Evolutionary conservation across 1,140 invertebrate species (phyloP), one percentile per base, ranked within the genome.

Genomic region (Uloborus diversus): DNA sequence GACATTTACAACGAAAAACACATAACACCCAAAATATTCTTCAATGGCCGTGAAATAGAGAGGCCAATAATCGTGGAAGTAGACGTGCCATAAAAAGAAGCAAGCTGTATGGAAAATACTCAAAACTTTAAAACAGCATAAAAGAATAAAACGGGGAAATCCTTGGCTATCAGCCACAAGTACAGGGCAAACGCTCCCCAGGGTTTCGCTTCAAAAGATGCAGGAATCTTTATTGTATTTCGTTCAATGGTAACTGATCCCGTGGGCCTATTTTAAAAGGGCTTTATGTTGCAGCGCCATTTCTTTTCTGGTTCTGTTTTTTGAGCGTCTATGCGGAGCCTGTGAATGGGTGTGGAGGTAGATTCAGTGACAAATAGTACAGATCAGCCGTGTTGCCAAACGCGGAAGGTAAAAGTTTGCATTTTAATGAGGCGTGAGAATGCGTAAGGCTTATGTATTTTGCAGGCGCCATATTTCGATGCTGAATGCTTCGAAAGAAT

Each of bases 61-160:
- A 37, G 57, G 32, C 53, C 51, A 30, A 37, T 73, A 61, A 69
- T 69, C 66, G 70, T 27, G n/a, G n/a, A n/a, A n/a, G n/a, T 30
- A 14, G 73, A 65, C 73, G 66, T 35, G 73, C 61, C 32, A 27
- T 78, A 78, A 66, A 78, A 57, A 70, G 47, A 61, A 23, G 27
- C 25, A 27, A 42, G 37, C 30, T 64, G 28, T 64, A 64, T 78
- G 73, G 66, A 78, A 78, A 78, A 78, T 78, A 65, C 73, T 57
- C 73, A 56, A 65, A 78, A 78, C 73, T 78, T 78, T 78, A 78
- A 78, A 78, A 78, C 73, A 30, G 61, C 62, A 78, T 78, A 78
- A 78, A 78, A 78, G 73, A 20, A 23, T 17, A 53, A 53, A n/a
- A 61, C 3, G 13, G 53, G 42, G 14, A 28, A 64, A 51, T 64